Percentiles rank a stretch among this genome's conserved stretches.
phyloP scores from a whole-genome alignment of 1,140 invertebrate genomes.

The Drosophila kohkoa region DNA sequence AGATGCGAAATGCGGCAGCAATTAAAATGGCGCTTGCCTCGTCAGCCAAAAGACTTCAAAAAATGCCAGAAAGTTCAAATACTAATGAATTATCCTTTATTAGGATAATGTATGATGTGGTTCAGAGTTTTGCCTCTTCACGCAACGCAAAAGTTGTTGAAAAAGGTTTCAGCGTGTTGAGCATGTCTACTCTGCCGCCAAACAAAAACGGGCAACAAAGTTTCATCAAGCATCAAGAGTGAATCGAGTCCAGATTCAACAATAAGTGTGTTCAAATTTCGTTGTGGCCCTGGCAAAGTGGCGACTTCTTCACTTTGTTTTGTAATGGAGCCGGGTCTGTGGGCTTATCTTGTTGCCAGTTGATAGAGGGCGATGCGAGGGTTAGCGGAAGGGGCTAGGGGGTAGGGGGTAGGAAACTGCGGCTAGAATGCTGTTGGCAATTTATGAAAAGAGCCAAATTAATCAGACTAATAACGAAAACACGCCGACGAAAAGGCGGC shows the following conservation, averaged over 20 bases:
- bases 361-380: neutral
- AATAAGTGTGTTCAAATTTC: slow-evolving; percentile 33
- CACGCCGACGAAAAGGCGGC: slow-evolving; percentile 74
- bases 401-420: slow-evolving; percentile 47
- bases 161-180: slow-evolving; percentile 64
- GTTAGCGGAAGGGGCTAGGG: neutral
- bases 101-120: slow-evolving; percentile 85
- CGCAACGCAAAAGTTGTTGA: slow-evolving; percentile 36
- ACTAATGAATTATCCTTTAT: slow-evolving; percentile 85
- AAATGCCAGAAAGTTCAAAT: slow-evolving; percentile 84
- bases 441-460: slow-evolving; percentile 85
- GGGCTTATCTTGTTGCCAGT: slow-evolving; percentile 36
- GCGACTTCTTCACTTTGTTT: slow-evolving; percentile 42
- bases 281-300: slow-evolving; percentile 9
- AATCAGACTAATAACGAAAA: slow-evolving; percentile 85
- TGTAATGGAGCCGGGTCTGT: slow-evolving; percentile 50
- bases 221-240: neutral
- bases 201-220: neutral
- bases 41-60: slow-evolving; percentile 79
- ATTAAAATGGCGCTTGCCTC: slow-evolving; percentile 74
- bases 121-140: slow-evolving; percentile 72
- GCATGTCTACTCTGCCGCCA: slow-evolving; percentile 29
- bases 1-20: slow-evolving; percentile 45
- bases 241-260: neutral
- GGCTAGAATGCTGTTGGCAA: slow-evolving; percentile 80